Evolutionary conservation across 2,888 invertebrate genomes (phyloP), one percentile per base, ranked within the genome.

Genomic region (Ligdia adustata): DNA sequence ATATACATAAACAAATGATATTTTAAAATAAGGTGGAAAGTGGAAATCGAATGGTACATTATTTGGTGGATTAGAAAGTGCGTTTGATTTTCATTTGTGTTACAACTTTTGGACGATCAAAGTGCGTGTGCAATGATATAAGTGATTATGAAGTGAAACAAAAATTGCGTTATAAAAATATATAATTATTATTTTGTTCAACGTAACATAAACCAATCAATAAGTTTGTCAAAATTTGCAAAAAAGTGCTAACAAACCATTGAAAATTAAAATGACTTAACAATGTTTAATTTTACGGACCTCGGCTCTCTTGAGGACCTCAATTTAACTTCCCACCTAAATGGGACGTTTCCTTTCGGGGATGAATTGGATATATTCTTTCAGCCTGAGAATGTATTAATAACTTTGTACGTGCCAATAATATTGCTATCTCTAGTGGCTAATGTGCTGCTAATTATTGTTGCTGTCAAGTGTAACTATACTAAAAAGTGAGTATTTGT

Each of bases 391-490:
- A 66, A 69, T 26, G 82, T 92, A 7, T 79, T 94, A 24, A 93
- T 94, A 43, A 89, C 89, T 0, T 79, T 93, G 11, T 94, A 94
- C 59, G 90, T 93, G 43, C 93, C 93, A 0, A 87, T 94, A 2
- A 93, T 94, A 48, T 61, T 93, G 9, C 63, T 93, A 32, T 94
- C 94, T 0, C 73, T 94, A 11, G 76, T 91, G 4, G 92, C 93
- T 2, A 94, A 94, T 63, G 81, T 92, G n/a, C 77, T 94, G 5
- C 92, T 94, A 1, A 93, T 94, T 40, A 81, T 93, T 2, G 93
- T 94, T 0, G 93, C 94, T 37, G 91, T 93, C 50, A 93, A 93
- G 64, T 93, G 93, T 65, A 92, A 93, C 55, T 93, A 93, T 61
- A 93, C 94, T 66, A 91, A 93, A 66, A 94, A 92, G 94, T 93